Conservation (phyloP, 1,140 invertebrate species). For the Adelges cooleyi region DNA sequence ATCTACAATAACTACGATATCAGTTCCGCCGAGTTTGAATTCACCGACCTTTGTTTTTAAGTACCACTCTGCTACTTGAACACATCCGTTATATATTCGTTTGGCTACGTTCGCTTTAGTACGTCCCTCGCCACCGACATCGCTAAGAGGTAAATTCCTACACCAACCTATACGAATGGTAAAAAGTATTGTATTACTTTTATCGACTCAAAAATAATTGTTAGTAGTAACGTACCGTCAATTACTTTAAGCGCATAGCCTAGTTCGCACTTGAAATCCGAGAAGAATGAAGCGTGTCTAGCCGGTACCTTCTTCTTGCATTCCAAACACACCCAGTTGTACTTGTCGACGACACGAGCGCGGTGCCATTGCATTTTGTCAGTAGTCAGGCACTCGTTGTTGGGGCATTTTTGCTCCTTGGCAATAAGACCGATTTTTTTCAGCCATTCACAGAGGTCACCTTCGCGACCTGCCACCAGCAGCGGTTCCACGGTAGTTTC, state of each 20-base stretch:
- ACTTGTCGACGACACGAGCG: conserved; percentile 36
- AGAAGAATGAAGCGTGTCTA: conserved; percentile 34
- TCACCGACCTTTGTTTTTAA: conserved; percentile 34
- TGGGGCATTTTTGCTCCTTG: conserved; percentile 33
- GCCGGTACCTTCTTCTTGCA: conserved; percentile 36
- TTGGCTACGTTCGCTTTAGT: conserved; percentile 33
- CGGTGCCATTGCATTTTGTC: conserved; percentile 36
- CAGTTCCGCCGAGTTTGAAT: conserved; percentile 30
- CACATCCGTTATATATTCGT: conserved; percentile 34
- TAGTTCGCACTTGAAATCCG: conserved; percentile 36
- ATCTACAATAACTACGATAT: conserved; percentile 35
- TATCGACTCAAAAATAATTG: conserved; percentile 33
- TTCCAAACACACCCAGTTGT: conserved; percentile 35
- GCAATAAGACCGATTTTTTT: conserved; percentile 35
- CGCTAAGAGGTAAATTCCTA: conserved; percentile 7
- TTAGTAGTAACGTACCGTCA: conserved; percentile 15
- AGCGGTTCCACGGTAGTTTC: conserved; percentile 34
- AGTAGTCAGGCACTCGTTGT: conserved; percentile 32
- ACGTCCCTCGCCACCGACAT: conserved; percentile 22
- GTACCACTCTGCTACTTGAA: conserved; percentile 34
- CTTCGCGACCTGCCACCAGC: conserved; percentile 35
- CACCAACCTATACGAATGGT: conserved; percentile 30
- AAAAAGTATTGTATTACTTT: too few species aligned
- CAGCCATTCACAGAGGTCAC: conserved; percentile 36
- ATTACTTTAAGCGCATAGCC: conserved; percentile 34